Conservation (phyloP, 2,797 vertebrate species). For the Simalia tracyae region DNA sequence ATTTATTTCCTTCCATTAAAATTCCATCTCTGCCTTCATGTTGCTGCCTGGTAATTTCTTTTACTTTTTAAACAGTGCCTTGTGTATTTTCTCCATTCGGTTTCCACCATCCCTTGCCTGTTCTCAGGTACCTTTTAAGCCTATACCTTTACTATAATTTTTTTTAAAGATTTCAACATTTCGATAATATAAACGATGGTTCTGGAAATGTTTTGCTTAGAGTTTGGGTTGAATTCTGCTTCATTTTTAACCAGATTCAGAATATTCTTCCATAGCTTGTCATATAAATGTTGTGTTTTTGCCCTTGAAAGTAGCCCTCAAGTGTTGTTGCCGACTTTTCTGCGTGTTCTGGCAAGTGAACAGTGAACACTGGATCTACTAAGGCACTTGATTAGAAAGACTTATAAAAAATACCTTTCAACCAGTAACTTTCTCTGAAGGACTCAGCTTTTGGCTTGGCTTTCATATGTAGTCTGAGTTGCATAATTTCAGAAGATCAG, state of each 20-base stretch:
- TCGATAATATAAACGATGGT: not conserved
- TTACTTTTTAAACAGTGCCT: not conserved
- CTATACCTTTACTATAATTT: not conserved
- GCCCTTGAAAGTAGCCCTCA: not conserved
- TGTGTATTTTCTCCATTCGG: not conserved
- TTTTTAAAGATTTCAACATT: not conserved
- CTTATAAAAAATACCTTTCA: constrained; percentile 28
- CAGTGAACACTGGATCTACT: not conserved
- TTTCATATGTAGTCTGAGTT: constrained; percentile 24
- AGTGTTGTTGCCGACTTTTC: not conserved
- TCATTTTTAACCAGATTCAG: not conserved
- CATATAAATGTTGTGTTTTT: not conserved
- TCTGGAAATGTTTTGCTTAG: not conserved
- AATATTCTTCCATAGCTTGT: not conserved
- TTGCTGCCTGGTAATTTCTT: not conserved
- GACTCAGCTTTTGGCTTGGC: constrained; percentile 43
- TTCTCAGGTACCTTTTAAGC: not conserved
- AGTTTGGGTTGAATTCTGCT: not conserved
- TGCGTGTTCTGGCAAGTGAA: not conserved
- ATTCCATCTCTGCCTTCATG: not conserved
- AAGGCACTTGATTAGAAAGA: not conserved
- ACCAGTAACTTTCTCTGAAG: constrained; percentile 14
- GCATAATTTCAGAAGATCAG: constrained; percentile 26
- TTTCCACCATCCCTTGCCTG: not conserved
- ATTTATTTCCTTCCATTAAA: not conserved